Evolutionary conservation across 2,888 invertebrate genomes (phyloP).

Genomic region (Branchipolynoe longqiensis): DNA sequence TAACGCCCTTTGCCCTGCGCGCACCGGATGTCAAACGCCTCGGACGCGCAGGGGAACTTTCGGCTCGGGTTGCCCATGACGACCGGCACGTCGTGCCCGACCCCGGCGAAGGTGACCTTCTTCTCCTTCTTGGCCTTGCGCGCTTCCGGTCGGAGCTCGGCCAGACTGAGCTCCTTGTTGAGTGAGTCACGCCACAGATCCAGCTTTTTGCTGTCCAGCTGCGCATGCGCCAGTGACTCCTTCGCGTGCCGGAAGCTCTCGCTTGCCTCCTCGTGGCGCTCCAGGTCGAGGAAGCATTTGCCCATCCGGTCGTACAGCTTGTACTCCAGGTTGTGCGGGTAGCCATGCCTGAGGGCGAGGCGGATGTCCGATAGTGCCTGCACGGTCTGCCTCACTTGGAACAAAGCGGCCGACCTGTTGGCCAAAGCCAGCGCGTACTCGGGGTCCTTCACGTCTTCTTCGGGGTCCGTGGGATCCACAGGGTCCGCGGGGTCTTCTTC

Average conservation of each 20-base stretch:
- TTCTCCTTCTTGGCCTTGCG: slow-evolving; percentile 40
- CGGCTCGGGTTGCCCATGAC: slow-evolving; percentile 38
- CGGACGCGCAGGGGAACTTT: slow-evolving; percentile 64
- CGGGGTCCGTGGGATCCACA: too few relatives aligned
- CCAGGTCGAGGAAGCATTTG: slow-evolving; percentile 86
- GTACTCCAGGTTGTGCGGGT: slow-evolving; percentile 85
- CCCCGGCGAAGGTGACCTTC: slow-evolving; percentile 19
- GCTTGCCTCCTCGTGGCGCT: slow-evolving; percentile 81
- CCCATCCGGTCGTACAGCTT: slow-evolving; percentile 87
- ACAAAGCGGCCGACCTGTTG: slow-evolving; percentile 76
- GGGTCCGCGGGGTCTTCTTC: too few relatives aligned
- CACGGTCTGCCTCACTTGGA: slow-evolving; percentile 75
- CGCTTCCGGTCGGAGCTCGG: neutral
- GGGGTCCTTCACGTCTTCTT: slow-evolving; percentile 43
- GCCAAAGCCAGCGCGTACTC: slow-evolving; percentile 66
- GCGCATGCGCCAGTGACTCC: slow-evolving; percentile 63
- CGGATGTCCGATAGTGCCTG: slow-evolving; percentile 76
- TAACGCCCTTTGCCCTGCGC: slow-evolving; percentile 74
- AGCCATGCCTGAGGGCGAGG: slow-evolving; percentile 83
- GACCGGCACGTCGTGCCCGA: neutral
- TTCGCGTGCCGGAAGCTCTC: slow-evolving; percentile 72
- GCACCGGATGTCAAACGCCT: slow-evolving; percentile 70
- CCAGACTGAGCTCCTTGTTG: slow-evolving; percentile 55
- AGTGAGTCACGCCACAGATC: slow-evolving; percentile 62
- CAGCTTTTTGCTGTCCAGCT: slow-evolving; percentile 65